Evolutionary conservation across 2,888 invertebrate genomes (phyloP).

Genomic region (Piscicola geometra): DNA sequence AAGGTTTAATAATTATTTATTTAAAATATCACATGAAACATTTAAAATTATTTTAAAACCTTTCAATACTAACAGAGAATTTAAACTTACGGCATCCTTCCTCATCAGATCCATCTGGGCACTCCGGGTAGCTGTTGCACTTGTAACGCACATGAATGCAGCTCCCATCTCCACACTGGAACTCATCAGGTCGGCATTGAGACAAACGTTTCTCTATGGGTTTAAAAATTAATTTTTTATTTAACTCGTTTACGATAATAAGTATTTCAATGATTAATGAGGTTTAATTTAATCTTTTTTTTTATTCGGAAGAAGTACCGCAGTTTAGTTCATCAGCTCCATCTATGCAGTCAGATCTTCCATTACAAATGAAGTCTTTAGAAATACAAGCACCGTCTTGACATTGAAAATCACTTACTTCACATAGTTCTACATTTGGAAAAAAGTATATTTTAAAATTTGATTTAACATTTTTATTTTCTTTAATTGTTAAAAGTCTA

Average conservation of each 20-base stretch:
- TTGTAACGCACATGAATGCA: not conserved
- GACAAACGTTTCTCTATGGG: not conserved
- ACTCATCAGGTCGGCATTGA: constrained; percentile 30
- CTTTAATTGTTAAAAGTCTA: not conserved
- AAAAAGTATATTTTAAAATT: too few relatives aligned
- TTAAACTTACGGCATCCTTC: not conserved
- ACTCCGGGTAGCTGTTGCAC: not conserved
- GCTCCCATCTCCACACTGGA: constrained; percentile 35
- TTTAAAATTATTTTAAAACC: too few relatives aligned
- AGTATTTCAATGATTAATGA: not conserved
- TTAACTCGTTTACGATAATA: too few relatives aligned
- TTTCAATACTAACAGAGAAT: too few relatives aligned
- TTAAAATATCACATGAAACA: too few relatives aligned
- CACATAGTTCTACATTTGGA: too few relatives aligned
- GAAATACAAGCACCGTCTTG: constrained; percentile 67
- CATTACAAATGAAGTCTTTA: constrained; percentile 74
- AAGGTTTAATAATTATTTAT: too few relatives aligned
- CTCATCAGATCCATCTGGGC: constrained; percentile 5
- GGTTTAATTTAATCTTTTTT: too few relatives aligned
- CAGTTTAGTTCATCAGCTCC: constrained; percentile 63
- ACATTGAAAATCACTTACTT: constrained; percentile 31
- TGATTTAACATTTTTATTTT: not conserved
- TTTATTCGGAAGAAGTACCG: too few relatives aligned
- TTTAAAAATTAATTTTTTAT: too few relatives aligned
- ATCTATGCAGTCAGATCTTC: constrained; percentile 65